Conservation (phyloP, 2,797 vertebrate genomes). For the Vireo griseus region DNA sequence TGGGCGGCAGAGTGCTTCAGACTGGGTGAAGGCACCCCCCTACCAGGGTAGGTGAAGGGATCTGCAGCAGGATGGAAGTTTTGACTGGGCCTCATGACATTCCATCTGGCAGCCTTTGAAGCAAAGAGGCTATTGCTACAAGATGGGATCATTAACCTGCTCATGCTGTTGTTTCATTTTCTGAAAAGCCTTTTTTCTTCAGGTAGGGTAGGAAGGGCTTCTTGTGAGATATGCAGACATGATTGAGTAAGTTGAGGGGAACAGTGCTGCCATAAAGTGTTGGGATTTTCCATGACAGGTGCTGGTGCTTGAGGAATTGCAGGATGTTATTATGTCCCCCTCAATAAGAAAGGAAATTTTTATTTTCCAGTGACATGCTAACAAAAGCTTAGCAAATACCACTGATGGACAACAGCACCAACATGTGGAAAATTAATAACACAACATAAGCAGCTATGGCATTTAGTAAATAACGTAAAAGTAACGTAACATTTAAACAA, state of each 20-base stretch:
- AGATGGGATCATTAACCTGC: background rate
- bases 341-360: background rate
- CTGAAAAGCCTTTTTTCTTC: background rate
- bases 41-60: accelerated
- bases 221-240: background rate
- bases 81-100: background rate
- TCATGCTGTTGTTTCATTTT: background rate
- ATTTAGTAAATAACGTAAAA: background rate
- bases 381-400: background rate
- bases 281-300: background rate
- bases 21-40: background rate
- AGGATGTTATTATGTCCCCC: background rate
- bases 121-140: background rate
- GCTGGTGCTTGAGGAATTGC: background rate
- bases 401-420: background rate
- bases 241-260: background rate
- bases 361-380: background rate
- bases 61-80: too few relatives aligned
- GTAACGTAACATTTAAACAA: background rate
- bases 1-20: background rate
- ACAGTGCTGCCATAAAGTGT: background rate
- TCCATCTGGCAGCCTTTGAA: background rate
- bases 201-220: too few relatives aligned
- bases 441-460: background rate
- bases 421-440: background rate